A percentile compares a stretch with the other conserved stretches of the same genome.
Conservation (phyloP, 2,113 vertebrate species). For the Thinocorus orbignyianus region DNA sequence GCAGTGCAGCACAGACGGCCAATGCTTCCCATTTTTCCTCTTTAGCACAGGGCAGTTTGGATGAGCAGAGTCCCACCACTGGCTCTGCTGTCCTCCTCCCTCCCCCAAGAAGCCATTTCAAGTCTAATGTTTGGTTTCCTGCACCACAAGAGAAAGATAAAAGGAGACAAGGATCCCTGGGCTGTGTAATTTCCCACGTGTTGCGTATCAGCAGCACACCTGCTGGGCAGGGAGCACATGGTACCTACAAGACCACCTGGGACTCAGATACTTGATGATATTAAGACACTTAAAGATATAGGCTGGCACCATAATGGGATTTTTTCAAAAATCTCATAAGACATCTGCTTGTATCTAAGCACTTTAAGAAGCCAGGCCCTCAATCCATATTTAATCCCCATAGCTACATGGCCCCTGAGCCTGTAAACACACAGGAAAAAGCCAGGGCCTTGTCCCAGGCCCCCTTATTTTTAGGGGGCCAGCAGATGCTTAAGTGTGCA, state of each 20-base stretch:
- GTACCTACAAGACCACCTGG: neutral
- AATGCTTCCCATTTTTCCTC: neutral
- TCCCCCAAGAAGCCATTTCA: neutral
- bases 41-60: neutral
- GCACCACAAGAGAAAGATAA: neutral
- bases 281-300: conserved; percentile 46
- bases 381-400: conserved; percentile 28
- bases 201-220: fast-evolving
- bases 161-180: neutral
- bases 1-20: neutral
- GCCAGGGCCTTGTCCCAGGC: neutral
- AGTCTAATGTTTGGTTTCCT: neutral
- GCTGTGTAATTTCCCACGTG: neutral
- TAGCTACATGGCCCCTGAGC: neutral
- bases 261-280: conserved; percentile 10
- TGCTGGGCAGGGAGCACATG: neutral
- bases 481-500: neutral
- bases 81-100: neutral
- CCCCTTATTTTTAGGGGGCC: neutral
- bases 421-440: neutral
- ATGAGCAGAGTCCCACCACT: neutral
- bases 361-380: neutral
- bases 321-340: conserved; percentile 45
- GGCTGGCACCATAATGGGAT: conserved; percentile 31
- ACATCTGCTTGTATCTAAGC: conserved; percentile 58